Percentiles rank a stretch among this genome's conserved stretches.
Conservation (phyloP, 2,888 invertebrate genomes). For the Plutella xylostella region DNA sequence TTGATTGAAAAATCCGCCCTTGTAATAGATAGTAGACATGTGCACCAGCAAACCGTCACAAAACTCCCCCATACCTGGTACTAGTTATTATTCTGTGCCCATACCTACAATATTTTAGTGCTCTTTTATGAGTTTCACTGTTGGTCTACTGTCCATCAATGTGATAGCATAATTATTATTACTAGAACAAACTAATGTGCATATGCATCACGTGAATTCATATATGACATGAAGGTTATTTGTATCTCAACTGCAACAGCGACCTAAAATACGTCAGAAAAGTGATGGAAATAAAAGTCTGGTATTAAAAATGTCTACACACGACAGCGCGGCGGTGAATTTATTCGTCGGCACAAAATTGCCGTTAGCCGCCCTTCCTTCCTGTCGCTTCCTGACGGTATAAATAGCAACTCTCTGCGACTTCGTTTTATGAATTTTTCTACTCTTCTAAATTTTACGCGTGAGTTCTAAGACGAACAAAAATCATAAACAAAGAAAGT, state of each 20-base stretch:
- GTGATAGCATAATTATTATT: no score
- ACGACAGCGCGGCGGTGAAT: slow-evolving; percentile 35
- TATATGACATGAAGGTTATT: no score
- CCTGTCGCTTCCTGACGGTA: slow-evolving; percentile 27
- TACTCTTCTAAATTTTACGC: no score
- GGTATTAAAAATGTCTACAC: slow-evolving; percentile 35
- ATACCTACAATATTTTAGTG: background rate
- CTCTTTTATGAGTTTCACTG: background rate
- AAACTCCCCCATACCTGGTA: no score
- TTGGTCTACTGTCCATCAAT: background rate
- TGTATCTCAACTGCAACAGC: background rate
- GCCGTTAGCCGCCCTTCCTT: slow-evolving; percentile 38
- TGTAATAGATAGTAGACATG: no score
- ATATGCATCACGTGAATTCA: no score
- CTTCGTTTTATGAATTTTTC: slow-evolving; percentile 48
- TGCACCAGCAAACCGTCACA: no score
- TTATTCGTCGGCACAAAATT: slow-evolving; percentile 40
- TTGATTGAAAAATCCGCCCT: no score
- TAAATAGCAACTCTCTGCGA: slow-evolving; percentile 33
- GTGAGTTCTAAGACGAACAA: no score
- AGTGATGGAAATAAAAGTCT: slow-evolving; percentile 24
- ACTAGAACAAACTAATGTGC: no score
- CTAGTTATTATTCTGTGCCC: background rate
- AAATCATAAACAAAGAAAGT: no score
- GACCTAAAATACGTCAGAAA: background rate